Evolutionary conservation across 2,113 vertebrate genomes (phyloP).

Genomic region (Leptocoma aspasia): DNA sequence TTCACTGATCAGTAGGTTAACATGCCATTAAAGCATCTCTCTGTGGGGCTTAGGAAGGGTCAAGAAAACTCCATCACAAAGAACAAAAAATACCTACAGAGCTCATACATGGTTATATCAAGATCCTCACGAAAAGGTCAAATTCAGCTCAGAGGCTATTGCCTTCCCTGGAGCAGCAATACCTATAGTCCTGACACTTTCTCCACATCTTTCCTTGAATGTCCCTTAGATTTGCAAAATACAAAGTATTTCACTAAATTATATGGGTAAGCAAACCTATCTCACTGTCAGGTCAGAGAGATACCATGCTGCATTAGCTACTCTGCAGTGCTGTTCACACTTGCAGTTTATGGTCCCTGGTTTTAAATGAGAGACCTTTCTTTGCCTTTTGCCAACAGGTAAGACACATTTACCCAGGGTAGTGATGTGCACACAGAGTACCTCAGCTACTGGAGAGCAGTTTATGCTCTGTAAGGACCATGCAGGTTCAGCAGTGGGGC

Average conservation of each 20-base stretch:
- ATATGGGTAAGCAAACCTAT: background rate
- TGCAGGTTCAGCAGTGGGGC: background rate
- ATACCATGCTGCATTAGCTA: background rate
- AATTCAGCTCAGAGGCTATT: background rate
- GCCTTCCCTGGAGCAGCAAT: background rate
- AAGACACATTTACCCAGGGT: background rate
- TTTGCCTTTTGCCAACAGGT: background rate
- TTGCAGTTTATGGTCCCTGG: background rate
- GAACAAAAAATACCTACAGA: slow-evolving; percentile 13
- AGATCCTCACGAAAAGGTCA: background rate
- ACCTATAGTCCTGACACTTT: background rate
- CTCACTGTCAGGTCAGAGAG: background rate
- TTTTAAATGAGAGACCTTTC: background rate
- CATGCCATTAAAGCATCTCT: slow-evolving; percentile 3
- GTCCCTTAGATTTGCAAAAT: background rate
- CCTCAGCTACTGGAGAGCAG: background rate
- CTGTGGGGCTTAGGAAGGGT: slow-evolving; percentile 18
- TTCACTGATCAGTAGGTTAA: slow-evolving; percentile 49
- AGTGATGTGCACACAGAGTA: background rate
- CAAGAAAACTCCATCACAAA: slow-evolving; percentile 30
- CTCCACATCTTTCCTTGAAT: background rate
- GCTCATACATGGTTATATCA: background rate
- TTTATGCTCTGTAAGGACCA: background rate
- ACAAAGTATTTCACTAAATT: background rate
- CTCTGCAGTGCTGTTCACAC: background rate